Percentiles rank a stretch among this genome's conserved stretches.
These are phyloP conservation scores for Glaucidium brasilianum DNA, from an alignment of 2,113 vertebrate species.

Conservation along the genomic window DNA sequence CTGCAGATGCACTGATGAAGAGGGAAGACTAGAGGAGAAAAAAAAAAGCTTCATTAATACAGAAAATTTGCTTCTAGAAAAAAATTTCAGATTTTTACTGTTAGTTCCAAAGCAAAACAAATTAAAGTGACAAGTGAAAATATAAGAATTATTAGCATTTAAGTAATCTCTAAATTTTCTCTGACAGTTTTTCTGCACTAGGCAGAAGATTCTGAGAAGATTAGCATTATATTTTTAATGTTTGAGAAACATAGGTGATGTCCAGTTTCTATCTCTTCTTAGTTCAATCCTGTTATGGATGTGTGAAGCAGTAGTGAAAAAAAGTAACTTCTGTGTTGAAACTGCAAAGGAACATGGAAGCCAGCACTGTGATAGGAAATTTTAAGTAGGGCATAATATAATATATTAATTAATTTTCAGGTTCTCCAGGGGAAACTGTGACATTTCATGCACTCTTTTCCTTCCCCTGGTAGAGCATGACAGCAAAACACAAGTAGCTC, in stretches of 20 bases:
- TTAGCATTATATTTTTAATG: background rate
- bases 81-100: background rate
- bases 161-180: background rate
- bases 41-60: background rate
- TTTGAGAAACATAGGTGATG: background rate
- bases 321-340: background rate
- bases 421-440: background rate
- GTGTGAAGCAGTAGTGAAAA: background rate
- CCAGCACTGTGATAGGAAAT: background rate
- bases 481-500: background rate
- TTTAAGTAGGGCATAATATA: background rate
- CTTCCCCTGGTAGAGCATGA: background rate
- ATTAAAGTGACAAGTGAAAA: background rate
- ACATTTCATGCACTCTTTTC: background rate
- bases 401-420: background rate
- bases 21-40: fast-evolving
- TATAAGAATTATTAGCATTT: background rate
- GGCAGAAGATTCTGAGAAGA: background rate
- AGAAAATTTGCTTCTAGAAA: background rate
- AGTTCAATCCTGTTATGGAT: background rate
- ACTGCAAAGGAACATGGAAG: background rate
- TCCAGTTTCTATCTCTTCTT: background rate
- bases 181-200: background rate
- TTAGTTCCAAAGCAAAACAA: background rate
- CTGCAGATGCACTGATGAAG: background rate